Percentiles rank a stretch among this genome's conserved stretches.
Conservation (phyloP, 2,113 vertebrate species). For the Arothron firmamentum region DNA sequence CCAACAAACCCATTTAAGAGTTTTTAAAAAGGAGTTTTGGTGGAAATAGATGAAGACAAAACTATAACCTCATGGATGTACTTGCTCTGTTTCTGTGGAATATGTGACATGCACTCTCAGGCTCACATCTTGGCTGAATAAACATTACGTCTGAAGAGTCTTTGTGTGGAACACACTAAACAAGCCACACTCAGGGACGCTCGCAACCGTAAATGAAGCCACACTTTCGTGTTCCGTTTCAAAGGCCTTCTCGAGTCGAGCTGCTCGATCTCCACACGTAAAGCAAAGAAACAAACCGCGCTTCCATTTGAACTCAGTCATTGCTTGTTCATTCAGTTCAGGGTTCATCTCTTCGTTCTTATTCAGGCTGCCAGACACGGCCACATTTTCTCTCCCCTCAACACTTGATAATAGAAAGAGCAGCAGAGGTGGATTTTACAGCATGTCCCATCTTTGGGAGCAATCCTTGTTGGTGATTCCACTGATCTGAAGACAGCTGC, state of each 20-base stretch:
- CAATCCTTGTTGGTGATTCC: slow-evolving; percentile 45
- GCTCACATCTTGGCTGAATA: slow-evolving; percentile 39
- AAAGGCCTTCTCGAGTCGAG: slow-evolving; percentile 18
- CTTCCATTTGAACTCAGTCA: slow-evolving; percentile 31
- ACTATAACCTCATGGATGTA: slow-evolving; percentile 5
- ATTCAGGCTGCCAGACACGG: not conserved
- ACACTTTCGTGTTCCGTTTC: not conserved
- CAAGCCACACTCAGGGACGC: slow-evolving; percentile 56
- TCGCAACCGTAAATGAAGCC: slow-evolving; percentile 12
- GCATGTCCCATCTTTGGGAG: slow-evolving; percentile 48
- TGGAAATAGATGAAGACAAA: not conserved
- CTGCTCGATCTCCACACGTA: slow-evolving; percentile 38
- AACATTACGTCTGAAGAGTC: no score
- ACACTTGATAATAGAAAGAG: slow-evolving; percentile 9
- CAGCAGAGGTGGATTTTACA: slow-evolving; percentile 22
- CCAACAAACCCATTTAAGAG: no score
- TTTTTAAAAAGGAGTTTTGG: slow-evolving; percentile 10
- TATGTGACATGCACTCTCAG: slow-evolving; percentile 16
- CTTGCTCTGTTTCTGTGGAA: no score
- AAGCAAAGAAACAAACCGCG: slow-evolving; percentile 23
- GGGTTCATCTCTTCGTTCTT: slow-evolving; percentile 2
- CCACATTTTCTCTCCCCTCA: not conserved
- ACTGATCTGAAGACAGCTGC: slow-evolving; percentile 49
- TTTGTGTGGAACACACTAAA: slow-evolving; percentile 27
- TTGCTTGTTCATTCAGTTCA: slow-evolving; percentile 30